Evolutionary conservation across 2,113 vertebrate species (phyloP), one percentile per base, ranked within the genome.

Genomic region (Dendrocopos noguchii): DNA sequence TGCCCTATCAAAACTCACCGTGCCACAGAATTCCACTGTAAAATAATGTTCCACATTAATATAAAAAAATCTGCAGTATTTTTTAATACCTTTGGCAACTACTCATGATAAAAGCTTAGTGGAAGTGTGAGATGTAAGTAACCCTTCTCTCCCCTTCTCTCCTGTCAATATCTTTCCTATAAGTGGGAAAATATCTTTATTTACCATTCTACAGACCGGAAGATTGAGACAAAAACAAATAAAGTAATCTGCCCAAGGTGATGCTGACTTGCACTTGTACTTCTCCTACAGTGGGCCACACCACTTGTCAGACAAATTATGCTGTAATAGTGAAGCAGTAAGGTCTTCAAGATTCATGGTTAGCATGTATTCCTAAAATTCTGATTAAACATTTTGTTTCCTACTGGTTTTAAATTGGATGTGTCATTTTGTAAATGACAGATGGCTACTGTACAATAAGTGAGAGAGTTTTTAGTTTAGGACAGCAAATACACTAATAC

Each of bases 361-460:
- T 96, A 96, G 82, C 79, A 96, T 94, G 59, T 80, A 80, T 88
- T 93, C 77, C 85, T 87, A 93, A 96, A 96, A 94, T 92, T 95
- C 76, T 94, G 93, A 95, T 96, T 93, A 94, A 95, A 95, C 80
- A 94, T 96, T 95, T 94, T 96, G 90, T 91, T 96, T 95, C 73
- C 90, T 90, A 86, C 82, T 72, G 74, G 52, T 86, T 95, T 96
- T 95, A 95, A 96, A 96, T 95, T 93, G 93, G 70, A 96, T 91
- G 70, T 95, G 93, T 96, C 95, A 95, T 86, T 91, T 88, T 55
- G 39, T 93, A 96, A 95, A 78, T 95, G 93, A 96, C 91, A 91
- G 95, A 93, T 96, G 13, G 90, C 77, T 79, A 68, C 93, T 73
- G 46, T 73, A 72, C 44, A 31, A 42, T 94, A 63, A 88, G 67